Conservation (phyloP, 2,797 vertebrate species). For the Limosa lapponica region DNA sequence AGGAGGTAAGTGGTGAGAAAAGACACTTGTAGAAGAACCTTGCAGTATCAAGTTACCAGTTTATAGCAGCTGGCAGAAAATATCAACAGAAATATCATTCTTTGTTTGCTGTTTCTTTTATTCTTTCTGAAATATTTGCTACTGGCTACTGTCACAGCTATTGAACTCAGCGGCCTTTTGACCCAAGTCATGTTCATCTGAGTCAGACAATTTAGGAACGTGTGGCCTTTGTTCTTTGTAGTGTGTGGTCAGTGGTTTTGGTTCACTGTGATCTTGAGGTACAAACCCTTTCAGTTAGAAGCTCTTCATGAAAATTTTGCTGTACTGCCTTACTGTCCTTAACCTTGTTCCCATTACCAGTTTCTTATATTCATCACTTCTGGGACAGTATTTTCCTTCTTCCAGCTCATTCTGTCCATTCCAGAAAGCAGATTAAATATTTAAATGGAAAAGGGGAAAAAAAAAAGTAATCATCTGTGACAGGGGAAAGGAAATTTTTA, state of each 20-base stretch:
- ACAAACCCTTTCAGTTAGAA: neutral
- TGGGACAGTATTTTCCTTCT: neutral
- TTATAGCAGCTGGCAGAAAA: neutral
- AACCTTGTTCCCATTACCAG: neutral
- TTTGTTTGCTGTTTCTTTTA: neutral
- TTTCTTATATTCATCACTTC: neutral
- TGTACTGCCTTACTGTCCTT: neutral
- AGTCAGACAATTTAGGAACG: neutral
- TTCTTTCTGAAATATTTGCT: constrained; percentile 22
- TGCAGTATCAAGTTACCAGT: neutral
- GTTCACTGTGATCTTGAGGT: neutral
- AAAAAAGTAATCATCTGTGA: neutral
- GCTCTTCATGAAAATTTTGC: neutral
- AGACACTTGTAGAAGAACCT: neutral
- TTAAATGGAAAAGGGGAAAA: neutral
- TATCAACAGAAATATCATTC: neutral
- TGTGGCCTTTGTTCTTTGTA: neutral
- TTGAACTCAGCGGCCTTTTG: constrained; percentile 1
- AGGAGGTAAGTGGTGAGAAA: neutral
- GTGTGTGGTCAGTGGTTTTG: neutral
- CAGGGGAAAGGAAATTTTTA: neutral
- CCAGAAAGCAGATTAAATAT: neutral
- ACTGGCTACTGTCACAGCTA: neutral
- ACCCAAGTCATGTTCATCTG: neutral
- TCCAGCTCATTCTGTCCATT: neutral